Percentiles rank a stretch among this genome's conserved stretches.
These are phyloP conservation scores for Mactra quadrangularis DNA, from an alignment of 1,140 invertebrate genomes.

Conservation along the genomic window DNA sequence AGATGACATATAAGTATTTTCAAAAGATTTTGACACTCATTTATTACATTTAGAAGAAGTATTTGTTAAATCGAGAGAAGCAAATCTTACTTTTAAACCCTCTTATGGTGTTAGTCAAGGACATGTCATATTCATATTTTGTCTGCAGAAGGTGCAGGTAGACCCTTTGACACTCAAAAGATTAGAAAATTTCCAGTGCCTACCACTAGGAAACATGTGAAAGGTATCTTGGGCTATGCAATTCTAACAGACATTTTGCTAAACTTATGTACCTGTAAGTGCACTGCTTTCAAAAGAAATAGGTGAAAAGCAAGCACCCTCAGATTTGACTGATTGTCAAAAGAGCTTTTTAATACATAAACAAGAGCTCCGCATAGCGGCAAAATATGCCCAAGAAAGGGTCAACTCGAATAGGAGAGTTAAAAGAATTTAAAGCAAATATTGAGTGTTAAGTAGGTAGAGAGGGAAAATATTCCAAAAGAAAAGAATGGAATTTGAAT, in stretches of 20 bases:
- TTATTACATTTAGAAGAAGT: constrained; percentile 61
- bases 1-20: too few species aligned
- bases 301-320: neutral
- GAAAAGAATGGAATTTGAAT: too few species aligned
- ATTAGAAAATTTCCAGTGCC: too few species aligned
- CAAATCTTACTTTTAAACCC: constrained; percentile 57
- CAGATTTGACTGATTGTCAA: constrained; percentile 59
- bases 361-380: too few species aligned
- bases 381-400: too few species aligned
- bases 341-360: constrained; percentile 63
- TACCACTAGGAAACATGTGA: constrained; percentile 78
- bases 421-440: too few species aligned
- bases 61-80: constrained; percentile 61
- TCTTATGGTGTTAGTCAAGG: constrained; percentile 56
- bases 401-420: too few species aligned
- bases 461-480: too few species aligned
- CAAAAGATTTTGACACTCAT: too few species aligned
- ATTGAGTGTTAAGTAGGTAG: too few species aligned
- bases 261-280: constrained; percentile 79
- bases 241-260: constrained; percentile 78
- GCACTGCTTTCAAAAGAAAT: constrained; percentile 59
- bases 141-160: constrained; percentile 47
- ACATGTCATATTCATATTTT: constrained; percentile 57
- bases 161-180: constrained; percentile 55
- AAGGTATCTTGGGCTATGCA: constrained; percentile 83